Evolutionary conservation across 2,888 invertebrate species (phyloP), one percentile per base, ranked within the genome.

Genomic region (Mesorhabditis spiculigera): DNA sequence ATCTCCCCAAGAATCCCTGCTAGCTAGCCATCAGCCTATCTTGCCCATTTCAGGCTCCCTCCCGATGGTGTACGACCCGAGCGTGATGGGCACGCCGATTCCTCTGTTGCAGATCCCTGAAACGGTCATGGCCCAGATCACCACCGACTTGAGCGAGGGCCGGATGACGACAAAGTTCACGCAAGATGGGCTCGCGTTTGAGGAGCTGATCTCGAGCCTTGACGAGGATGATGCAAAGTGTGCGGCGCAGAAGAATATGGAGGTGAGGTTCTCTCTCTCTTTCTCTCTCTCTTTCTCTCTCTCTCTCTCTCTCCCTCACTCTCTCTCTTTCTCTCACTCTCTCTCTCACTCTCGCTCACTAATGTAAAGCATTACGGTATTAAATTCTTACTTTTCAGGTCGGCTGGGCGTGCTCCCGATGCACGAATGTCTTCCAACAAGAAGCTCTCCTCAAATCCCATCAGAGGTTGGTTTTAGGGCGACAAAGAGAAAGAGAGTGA

Each of bases 31-130:
- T 28, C 28, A 28, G 1, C 28, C 28, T 28, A 28, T 28, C 28
- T 28, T 28, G 1, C 28, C 28, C 28, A 28, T 28, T 28, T 16
- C 65, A 67, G 68, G 58, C 8, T 13, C 65, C 44, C 87, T 66
- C 81, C 87, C 74, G 82, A 81, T 78, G 71, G 77, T 87, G 45
- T 87, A 86, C 74, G 88, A 88, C 79, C 87, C 88, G 45, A 84
- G 86, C 73, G 83, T 88, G 66, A 78, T 85, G 66, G 89, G 89
- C 69, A 89, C 89, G 71, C 89, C 89, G 65, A 86, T 89, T 77
- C 86, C 88, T 82, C 87, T 89, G 87, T 90, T 92, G 87, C 91
- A 91, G 82, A 89, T 89, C 73, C 90, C 89, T 83, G 87, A 84
- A 82, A 86, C 84, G 80, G 87, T 86, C 77, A 86, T 79, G 86